Percentiles rank a stretch among this genome's conserved stretches.
Evolutionary conservation across 2,797 vertebrate species (phyloP).

Genomic region (Hylomyscus alleni): DNA sequence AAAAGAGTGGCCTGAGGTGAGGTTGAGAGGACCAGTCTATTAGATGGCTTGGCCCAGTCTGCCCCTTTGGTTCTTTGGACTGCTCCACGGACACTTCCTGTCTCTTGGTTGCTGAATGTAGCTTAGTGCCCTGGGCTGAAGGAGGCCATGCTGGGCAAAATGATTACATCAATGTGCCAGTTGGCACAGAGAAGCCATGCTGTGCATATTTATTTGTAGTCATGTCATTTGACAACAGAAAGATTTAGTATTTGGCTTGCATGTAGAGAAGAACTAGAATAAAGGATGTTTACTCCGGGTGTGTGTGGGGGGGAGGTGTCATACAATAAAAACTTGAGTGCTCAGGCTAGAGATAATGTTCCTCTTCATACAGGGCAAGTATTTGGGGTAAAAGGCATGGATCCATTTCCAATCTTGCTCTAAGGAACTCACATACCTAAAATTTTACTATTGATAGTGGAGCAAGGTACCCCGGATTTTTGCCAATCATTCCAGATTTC

Average conservation of each 20-base stretch:
- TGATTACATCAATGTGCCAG: conserved; percentile 61
- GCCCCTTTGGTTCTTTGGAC: background rate
- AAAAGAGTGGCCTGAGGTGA: background rate
- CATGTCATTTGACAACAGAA: conserved; percentile 56
- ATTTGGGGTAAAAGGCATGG: background rate
- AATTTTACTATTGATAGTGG: background rate
- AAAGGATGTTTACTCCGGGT: conserved; percentile 25
- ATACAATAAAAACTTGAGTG: background rate
- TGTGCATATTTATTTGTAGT: conserved; percentile 74
- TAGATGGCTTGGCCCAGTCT: background rate
- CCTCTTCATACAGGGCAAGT: background rate
- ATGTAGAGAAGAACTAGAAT: conserved; percentile 23
- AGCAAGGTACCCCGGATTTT: background rate
- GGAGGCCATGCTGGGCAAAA: conserved; percentile 61
- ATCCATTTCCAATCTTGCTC: background rate
- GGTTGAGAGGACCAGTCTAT: no score
- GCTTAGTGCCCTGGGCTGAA: conserved; percentile 24
- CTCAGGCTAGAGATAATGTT: background rate
- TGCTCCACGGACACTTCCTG: background rate
- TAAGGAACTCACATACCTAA: background rate
- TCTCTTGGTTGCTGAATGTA: conserved; percentile 43
- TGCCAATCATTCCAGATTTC: conserved; percentile 34
- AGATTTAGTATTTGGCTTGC: conserved; percentile 71
- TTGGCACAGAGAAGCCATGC: conserved; percentile 73
- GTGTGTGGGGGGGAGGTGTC: background rate